A percentile compares a stretch with the other conserved stretches of the same genome.
These are phyloP conservation scores for Apis florea DNA, from an alignment of 1,140 invertebrate genomes.

Conservation along the genomic window DNA sequence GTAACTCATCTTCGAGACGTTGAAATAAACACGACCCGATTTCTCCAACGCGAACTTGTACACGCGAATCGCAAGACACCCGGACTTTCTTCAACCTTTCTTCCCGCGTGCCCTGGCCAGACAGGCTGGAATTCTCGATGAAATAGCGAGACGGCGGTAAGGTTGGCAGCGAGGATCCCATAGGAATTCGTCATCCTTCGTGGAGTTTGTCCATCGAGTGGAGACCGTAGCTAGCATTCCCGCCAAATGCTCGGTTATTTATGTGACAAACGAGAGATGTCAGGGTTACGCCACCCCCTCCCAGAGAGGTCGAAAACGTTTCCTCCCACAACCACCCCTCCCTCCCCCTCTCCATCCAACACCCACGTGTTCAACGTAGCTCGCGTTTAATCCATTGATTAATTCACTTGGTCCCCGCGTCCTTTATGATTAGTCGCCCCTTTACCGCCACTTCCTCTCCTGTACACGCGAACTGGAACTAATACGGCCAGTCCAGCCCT, in stretches of 20 bases:
- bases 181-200: constrained; percentile 71
- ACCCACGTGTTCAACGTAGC: constrained; percentile 55
- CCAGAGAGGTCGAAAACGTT: constrained; percentile 37
- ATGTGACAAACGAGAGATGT: constrained; percentile 79
- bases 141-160: constrained; percentile 56
- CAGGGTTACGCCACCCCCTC: constrained; percentile 66
- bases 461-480: constrained; percentile 71
- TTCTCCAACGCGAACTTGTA: neutral
- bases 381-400: constrained; percentile 80
- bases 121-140: constrained; percentile 42
- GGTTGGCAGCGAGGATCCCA: constrained; percentile 39
- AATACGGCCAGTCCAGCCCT: constrained; percentile 67
- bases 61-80: neutral
- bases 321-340: neutral
- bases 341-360: constrained; percentile 24
- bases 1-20: neutral
- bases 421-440: constrained; percentile 78
- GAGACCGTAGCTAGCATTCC: constrained; percentile 56
- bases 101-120: constrained; percentile 22
- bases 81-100: neutral
- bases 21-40: neutral
- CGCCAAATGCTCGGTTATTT: constrained; percentile 78
- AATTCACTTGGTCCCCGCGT: constrained; percentile 78
- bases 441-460: constrained; percentile 63
- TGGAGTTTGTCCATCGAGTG: constrained; percentile 68